phyloP scores from a whole-genome alignment of 2,113 vertebrate genomes.

The Dendrocopos noguchii region DNA sequence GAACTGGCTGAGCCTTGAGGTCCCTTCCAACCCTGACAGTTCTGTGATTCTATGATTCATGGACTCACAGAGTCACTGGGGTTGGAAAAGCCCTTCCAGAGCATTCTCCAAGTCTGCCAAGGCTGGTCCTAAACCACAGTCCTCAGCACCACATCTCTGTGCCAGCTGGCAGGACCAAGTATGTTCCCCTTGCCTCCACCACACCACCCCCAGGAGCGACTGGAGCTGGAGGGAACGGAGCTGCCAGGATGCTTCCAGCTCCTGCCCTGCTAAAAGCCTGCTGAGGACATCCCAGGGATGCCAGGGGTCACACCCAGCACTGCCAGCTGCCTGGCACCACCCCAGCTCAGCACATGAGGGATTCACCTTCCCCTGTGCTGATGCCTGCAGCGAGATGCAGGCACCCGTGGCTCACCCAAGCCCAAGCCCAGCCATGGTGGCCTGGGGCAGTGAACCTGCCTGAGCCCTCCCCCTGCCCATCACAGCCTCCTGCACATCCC shows the following conservation, averaged over 20 bases:
- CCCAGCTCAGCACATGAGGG: neutral
- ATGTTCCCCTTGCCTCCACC: fast-evolving
- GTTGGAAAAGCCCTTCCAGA: too few species aligned
- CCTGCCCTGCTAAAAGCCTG: neutral
- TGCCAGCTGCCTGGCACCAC: neutral
- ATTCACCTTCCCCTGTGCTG: neutral
- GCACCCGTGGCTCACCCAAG: neutral
- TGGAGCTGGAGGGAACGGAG: neutral
- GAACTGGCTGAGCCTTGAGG: too few species aligned
- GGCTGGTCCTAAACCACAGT: too few species aligned
- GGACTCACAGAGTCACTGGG: too few species aligned
- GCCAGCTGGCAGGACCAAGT: neutral
- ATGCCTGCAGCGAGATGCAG: neutral
- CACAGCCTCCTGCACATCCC: neutral
- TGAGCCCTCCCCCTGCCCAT: neutral
- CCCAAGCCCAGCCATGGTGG: neutral
- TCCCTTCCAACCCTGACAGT: too few species aligned
- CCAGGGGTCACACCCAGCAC: fast-evolving
- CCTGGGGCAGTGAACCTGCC: neutral
- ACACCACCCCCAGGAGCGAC: neutral
- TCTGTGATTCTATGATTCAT: too few species aligned
- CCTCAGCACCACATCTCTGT: neutral
- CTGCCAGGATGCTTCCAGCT: neutral
- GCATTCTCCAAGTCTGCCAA: too few species aligned
- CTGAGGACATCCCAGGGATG: fast-evolving